These are phyloP conservation scores for Peromyscus attwateri DNA, from an alignment of 2,797 vertebrate genomes.

Conservation along the genomic window DNA sequence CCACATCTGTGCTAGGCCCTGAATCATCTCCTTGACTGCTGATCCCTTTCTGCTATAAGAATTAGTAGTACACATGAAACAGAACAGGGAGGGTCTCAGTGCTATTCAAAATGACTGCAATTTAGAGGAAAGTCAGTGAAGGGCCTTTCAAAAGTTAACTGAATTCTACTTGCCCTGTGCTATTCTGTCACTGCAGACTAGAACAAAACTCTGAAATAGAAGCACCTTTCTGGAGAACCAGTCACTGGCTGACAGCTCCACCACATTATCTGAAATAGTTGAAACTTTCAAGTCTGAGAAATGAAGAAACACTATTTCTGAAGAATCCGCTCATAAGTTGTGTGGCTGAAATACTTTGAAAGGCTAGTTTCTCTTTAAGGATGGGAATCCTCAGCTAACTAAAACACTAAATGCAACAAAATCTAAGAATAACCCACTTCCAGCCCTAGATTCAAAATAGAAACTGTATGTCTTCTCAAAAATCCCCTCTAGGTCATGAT, in stretches of 20 bases:
- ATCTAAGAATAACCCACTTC: conserved; percentile 54
- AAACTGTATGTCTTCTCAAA: conserved; percentile 48
- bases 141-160: conserved; percentile 24
- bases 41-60: neutral
- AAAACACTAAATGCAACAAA: conserved; percentile 60
- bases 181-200: neutral
- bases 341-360: neutral
- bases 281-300: conserved; percentile 22
- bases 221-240: neutral
- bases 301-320: conserved; percentile 45
- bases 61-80: neutral
- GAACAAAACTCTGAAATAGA: neutral
- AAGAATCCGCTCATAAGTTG: neutral
- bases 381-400: conserved; percentile 25
- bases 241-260: neutral
- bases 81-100: neutral
- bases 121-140: neutral
- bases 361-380: conserved; percentile 23
- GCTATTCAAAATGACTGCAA: neutral
- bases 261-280: neutral
- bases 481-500: conserved; percentile 25
- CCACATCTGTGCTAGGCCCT: neutral
- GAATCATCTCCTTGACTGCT: neutral
- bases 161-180: neutral
- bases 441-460: conserved; percentile 59